Evolutionary conservation across 1,140 invertebrate species (phyloP).

Genomic region (Chionoecetes opilio): DNA sequence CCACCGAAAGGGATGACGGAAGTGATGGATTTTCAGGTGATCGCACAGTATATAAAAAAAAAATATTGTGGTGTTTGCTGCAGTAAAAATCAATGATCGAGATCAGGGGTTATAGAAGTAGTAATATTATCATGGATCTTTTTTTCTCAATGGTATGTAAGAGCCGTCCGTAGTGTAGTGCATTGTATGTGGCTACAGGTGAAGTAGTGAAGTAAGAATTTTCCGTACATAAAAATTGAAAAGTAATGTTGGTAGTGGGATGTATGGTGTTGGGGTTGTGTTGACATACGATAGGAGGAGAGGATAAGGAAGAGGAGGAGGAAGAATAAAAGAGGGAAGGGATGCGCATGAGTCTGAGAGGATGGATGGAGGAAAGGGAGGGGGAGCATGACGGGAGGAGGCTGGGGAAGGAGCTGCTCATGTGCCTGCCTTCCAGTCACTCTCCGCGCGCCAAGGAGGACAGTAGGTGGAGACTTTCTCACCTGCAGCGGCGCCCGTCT

Average conservation of each 20-base stretch:
- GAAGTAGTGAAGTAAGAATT: too few species aligned
- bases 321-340: background rate
- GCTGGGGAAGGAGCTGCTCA: background rate
- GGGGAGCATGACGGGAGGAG: slow-evolving; percentile 11
- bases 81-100: background rate
- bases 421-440: background rate
- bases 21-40: background rate
- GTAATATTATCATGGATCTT: background rate
- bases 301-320: too few species aligned
- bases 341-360: slow-evolving; percentile 16
- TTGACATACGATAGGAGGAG: background rate
- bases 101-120: background rate
- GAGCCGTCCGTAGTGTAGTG: background rate
- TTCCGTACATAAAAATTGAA: background rate
- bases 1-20: background rate
- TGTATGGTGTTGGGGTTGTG: background rate
- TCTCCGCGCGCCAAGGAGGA: background rate
- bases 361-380: background rate
- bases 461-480: background rate
- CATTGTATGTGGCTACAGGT: background rate
- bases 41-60: too few species aligned
- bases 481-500: background rate
- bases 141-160: background rate
- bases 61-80: background rate
- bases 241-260: background rate